Evolutionary conservation across 2,113 vertebrate genomes (phyloP).

Genomic region (Tonatia bakeri): DNA sequence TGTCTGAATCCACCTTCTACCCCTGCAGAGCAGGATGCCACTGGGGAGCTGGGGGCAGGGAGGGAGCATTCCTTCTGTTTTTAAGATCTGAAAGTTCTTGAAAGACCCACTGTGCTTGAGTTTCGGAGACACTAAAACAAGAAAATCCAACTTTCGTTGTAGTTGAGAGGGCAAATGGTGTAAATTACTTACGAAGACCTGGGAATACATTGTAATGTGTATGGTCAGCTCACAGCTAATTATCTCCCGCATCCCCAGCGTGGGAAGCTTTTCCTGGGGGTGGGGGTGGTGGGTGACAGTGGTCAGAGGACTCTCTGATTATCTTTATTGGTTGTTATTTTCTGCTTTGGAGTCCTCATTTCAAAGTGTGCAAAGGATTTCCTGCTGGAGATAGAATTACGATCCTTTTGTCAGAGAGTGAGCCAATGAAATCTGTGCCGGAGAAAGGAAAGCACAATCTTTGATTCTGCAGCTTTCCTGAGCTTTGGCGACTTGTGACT

Average conservation of each 20-base stretch:
- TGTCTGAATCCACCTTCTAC: not conserved
- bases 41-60: not conserved
- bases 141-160: not conserved
- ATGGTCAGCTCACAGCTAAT: not conserved
- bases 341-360: not conserved
- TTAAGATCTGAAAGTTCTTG: not conserved
- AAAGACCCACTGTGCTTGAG: not conserved
- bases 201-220: not conserved
- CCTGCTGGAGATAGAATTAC: not conserved
- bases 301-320: not conserved
- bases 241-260: no score
- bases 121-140: not conserved
- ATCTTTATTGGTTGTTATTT: not conserved
- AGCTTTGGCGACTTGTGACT: not conserved
- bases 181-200: not conserved
- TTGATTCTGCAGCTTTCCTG: not conserved
- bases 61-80: not conserved
- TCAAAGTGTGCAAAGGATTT: not conserved
- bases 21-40: not conserved
- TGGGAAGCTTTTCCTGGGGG: not conserved
- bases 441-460: not conserved
- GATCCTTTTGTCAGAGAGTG: not conserved
- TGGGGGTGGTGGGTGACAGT: not conserved
- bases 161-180: not conserved
- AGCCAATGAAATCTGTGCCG: not conserved